Base-by-base conservation (phyloP, 2,888 invertebrate species). In the Thumatha senex region DNA sequence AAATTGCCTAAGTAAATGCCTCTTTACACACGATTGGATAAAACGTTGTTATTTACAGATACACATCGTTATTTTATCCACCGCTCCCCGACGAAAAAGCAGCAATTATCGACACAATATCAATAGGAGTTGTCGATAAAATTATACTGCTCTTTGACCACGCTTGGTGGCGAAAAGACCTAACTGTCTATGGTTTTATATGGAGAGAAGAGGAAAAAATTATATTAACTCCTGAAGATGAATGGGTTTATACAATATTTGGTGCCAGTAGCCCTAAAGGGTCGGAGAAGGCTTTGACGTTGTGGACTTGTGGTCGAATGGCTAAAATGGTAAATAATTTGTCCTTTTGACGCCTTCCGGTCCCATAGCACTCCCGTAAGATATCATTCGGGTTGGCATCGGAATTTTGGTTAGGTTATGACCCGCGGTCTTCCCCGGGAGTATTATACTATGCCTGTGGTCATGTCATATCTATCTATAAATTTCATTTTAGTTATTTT, bases 121-220 rank as follows among this genome's bases (percentile, higher is more conserved):
- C 93, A 0, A 93, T 94, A 60, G 96, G 96, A 0, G 92, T 92
- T 0, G 93, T 95, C 0, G 92, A 93, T 55, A 96, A 96, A 83
- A 92, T 96, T 29, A 92, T 93, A 46, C 64, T 96, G 0, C 86
- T 91, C 36, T 96, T 95, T 75, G 84, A 93, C 0, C 72, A 86
- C 7, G 83, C 87, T 2, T 96, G 96, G 94, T 96, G 96, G 95
- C 82, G 88, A 0, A 73, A 78, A 7, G 65, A 51, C 0, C 53
- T 18, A 9, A n/a, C 8, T 24, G 13, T 35, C n/a, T 40, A 36
- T 14, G 66, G 61, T 0, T 86, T 93, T 12, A 39, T 93, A 0
- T 93, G 93, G 93, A 82, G 66, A 7, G 70, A 40, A 0, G 47
- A 46, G 0, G 77, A 77, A 2, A 73, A 54, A 13, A 5, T 48